phyloP scores from a whole-genome alignment of 2,113 vertebrate genomes.

The Colius striatus region DNA sequence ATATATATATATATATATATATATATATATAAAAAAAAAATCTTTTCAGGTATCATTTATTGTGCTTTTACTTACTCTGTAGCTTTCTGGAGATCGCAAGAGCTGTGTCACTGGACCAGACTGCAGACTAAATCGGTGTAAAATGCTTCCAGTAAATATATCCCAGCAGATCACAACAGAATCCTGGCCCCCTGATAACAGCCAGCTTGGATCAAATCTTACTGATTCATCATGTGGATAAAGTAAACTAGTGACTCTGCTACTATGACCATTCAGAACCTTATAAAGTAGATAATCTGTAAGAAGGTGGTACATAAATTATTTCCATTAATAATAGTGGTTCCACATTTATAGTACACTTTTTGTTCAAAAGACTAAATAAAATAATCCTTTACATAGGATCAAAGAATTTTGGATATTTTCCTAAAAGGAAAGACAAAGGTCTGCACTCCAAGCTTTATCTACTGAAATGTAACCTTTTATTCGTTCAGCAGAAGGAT shows the following conservation, averaged over 20 bases:
- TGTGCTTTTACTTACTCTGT: conserved; percentile 69
- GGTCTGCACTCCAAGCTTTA: background rate
- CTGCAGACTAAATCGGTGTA: conserved; percentile 77
- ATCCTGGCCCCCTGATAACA: conserved; percentile 79
- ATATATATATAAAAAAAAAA: background rate
- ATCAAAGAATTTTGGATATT: background rate
- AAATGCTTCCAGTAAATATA: conserved; percentile 72
- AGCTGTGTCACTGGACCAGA: conserved; percentile 76
- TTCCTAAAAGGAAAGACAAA: background rate
- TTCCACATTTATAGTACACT: background rate
- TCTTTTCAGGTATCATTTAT: background rate
- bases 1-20: background rate
- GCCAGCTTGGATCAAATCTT: conserved; percentile 79
- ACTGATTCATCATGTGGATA: conserved; percentile 75
- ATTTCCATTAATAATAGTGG: background rate
- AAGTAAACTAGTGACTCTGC: conserved; percentile 77
- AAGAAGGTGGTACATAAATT: background rate
- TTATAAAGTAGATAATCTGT: conserved; percentile 67
- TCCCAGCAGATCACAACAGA: conserved; percentile 80
- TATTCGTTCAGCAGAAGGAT: background rate
- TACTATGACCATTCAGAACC: conserved; percentile 73
- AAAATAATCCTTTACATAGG: background rate
- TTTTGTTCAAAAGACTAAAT: background rate
- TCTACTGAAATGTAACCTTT: background rate
- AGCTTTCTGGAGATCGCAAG: conserved; percentile 69